These are phyloP conservation scores for Belgica antarctica DNA, from an alignment of 2,888 invertebrate species.

Conservation along the genomic window DNA sequence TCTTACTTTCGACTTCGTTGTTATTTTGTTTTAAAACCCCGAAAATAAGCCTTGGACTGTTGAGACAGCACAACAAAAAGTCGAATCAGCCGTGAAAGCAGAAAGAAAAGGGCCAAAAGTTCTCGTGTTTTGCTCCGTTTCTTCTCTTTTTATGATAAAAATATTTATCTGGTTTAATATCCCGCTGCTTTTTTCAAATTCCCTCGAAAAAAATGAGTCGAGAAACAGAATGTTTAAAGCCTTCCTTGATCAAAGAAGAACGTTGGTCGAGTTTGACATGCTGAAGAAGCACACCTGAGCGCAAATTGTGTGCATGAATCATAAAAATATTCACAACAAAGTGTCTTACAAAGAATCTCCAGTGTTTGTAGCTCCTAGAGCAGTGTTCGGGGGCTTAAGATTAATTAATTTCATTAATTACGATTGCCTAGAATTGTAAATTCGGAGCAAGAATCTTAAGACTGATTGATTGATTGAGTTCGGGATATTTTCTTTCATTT, in stretches of 20 bases:
- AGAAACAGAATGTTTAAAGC: too few species aligned
- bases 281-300: too few species aligned
- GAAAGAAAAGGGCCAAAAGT: background rate
- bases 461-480: conserved; percentile 26
- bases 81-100: background rate
- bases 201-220: background rate
- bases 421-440: background rate
- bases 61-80: background rate
- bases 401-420: conserved; percentile 27
- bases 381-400: background rate
- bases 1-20: background rate
- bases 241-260: too few species aligned
- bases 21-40: too few species aligned
- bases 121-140: background rate
- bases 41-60: too few species aligned
- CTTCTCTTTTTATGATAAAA: conserved; percentile 14
- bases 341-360: too few species aligned
- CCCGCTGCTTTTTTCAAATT: conserved; percentile 28
- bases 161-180: conserved; percentile 40
- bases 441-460: background rate
- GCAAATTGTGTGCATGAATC: too few species aligned
- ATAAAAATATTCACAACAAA: too few species aligned
- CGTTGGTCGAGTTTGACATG: too few species aligned
- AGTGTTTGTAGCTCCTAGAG: too few species aligned
- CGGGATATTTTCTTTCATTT: background rate